Percentiles rank a stretch among this genome's conserved stretches.
Evolutionary conservation across 2,797 vertebrate species (phyloP).

Genomic region (Acridotheres tristis): DNA sequence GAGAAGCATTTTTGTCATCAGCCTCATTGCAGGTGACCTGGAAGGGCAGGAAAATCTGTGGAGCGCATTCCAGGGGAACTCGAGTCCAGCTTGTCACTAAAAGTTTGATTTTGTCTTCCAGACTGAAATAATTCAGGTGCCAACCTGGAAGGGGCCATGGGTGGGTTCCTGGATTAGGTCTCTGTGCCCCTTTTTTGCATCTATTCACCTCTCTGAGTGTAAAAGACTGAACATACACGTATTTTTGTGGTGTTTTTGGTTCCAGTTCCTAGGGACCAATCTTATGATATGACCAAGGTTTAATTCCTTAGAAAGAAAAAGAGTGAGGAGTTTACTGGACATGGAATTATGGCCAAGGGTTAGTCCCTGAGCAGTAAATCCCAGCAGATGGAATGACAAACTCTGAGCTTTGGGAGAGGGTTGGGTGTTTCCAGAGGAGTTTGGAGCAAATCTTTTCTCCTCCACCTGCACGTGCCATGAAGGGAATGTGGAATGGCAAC

Average conservation of each 20-base stretch:
- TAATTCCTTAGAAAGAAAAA: background rate
- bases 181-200: background rate
- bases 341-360: background rate
- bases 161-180: background rate
- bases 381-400: background rate
- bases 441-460: background rate
- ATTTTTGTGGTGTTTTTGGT: background rate
- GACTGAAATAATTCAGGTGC: background rate
- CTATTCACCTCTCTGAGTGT: background rate
- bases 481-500: background rate
- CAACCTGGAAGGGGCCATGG: background rate
- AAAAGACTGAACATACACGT: background rate
- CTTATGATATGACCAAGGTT: background rate
- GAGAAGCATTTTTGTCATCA: background rate
- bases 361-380: background rate
- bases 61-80: background rate
- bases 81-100: background rate
- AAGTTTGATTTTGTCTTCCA: background rate
- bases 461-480: background rate
- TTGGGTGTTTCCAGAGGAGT: background rate
- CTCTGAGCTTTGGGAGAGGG: background rate
- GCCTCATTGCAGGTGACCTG: background rate
- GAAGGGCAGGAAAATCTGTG: background rate
- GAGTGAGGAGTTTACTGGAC: background rate
- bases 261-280: background rate